phyloP scores from a whole-genome alignment of 2,113 vertebrate genomes.

The Chlorodrepanis virens region DNA sequence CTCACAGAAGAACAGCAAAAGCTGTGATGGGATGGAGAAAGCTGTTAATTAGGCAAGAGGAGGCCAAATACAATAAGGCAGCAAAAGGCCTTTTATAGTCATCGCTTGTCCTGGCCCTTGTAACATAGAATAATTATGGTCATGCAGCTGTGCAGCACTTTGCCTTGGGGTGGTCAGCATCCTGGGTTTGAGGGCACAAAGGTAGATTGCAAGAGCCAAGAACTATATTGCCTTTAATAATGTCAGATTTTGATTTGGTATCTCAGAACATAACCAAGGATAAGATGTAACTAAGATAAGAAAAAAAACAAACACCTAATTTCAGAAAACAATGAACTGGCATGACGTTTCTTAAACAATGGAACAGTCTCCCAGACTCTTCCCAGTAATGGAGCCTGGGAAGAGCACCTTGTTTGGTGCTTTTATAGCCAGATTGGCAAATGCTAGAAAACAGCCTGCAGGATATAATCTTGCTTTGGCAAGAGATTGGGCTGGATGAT shows the following conservation, averaged over 20 bases:
- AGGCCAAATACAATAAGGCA: neutral
- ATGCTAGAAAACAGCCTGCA: slow-evolving; percentile 32
- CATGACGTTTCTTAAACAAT: slow-evolving; percentile 32
- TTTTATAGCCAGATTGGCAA: slow-evolving; percentile 48
- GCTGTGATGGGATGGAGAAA: neutral
- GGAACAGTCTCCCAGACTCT: slow-evolving; percentile 38
- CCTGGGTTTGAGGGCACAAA: neutral
- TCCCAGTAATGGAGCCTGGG: slow-evolving; percentile 6
- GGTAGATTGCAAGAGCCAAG: neutral
- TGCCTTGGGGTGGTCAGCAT: neutral
- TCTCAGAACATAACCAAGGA: neutral
- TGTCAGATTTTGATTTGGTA: neutral
- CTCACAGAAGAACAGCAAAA: neutral
- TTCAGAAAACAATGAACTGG: slow-evolving; percentile 39
- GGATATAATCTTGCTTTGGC: slow-evolving; percentile 40
- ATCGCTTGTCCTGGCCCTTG: neutral
- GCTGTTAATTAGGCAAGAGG: neutral
- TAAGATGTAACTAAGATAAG: slow-evolving; percentile 53
- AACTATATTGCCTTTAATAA: neutral
- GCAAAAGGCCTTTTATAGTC: neutral
- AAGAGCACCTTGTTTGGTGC: neutral
- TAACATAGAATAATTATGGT: neutral
- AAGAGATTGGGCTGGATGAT: slow-evolving; percentile 4
- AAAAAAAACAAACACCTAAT: neutral
- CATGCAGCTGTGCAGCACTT: neutral